These are phyloP conservation scores for Ormyrus nitidulus DNA, from an alignment of 2,888 invertebrate species.

Conservation along the genomic window DNA sequence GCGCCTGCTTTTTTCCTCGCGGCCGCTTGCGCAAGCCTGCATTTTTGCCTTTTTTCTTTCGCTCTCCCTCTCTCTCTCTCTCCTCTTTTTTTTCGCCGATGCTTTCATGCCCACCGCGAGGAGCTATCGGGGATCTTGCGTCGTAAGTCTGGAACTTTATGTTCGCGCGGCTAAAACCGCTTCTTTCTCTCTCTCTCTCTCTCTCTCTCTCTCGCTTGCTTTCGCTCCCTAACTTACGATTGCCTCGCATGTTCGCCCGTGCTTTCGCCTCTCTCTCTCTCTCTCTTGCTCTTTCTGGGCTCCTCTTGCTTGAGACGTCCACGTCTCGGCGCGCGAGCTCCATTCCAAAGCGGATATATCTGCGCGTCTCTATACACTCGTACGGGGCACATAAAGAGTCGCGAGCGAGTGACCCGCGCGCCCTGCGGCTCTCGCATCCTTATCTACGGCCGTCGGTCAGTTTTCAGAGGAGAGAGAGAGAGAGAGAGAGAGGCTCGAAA, in stretches of 20 bases:
- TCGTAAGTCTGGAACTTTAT: slow-evolving; percentile 76
- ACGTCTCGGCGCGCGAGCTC: slow-evolving; percentile 66
- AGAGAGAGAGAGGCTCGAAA: slow-evolving; percentile 39
- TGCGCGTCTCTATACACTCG: slow-evolving; percentile 48
- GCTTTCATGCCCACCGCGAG: slow-evolving; percentile 75
- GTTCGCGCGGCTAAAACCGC: slow-evolving; percentile 74
- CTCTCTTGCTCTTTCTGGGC: slow-evolving; percentile 51
- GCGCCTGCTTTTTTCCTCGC: slow-evolving; percentile 61
- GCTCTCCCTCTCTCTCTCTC: slow-evolving; percentile 39
- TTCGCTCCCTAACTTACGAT: slow-evolving; percentile 73
- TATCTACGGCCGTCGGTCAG: slow-evolving; percentile 55
- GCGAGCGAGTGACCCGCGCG: slow-evolving; percentile 50
- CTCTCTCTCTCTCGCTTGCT: slow-evolving; percentile 61
- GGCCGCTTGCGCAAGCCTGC: slow-evolving; percentile 46
- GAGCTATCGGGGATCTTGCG: slow-evolving; percentile 75
- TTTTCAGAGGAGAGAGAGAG: slow-evolving; percentile 40
- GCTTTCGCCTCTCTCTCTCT: slow-evolving; percentile 58
- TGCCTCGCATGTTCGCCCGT: slow-evolving; percentile 69
- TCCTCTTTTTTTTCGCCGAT: slow-evolving; percentile 61
- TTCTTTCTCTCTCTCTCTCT: slow-evolving; percentile 58
- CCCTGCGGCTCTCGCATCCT: slow-evolving; percentile 18
- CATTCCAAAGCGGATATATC: slow-evolving; percentile 54
- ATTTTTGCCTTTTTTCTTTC: slow-evolving; percentile 58
- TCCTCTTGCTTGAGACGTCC: slow-evolving; percentile 72
- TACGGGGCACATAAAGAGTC: slow-evolving; percentile 55